A percentile compares a stretch with the other conserved stretches of the same genome.
Conservation (phyloP, 2,113 vertebrate genomes). For the Chelonoidis abingdonii region DNA sequence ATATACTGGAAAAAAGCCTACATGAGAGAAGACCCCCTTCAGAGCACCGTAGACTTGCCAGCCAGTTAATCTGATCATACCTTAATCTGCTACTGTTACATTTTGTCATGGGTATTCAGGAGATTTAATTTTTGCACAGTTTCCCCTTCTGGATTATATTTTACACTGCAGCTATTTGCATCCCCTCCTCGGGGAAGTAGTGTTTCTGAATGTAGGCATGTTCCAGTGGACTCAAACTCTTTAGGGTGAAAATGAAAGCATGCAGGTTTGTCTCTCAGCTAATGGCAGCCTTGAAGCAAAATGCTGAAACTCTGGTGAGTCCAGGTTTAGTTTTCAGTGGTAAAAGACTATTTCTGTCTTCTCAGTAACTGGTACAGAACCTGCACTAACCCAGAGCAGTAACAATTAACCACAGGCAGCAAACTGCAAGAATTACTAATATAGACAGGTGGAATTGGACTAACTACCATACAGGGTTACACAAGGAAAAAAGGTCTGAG, state of each 20-base stretch:
- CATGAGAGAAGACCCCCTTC: background rate
- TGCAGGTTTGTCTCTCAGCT: conserved; percentile 4
- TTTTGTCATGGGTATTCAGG: background rate
- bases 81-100: conserved; percentile 37
- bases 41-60: background rate
- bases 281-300: background rate
- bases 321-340: conserved; percentile 9
- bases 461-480: conserved; percentile 45
- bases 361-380: background rate
- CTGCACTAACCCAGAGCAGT: conserved; percentile 24
- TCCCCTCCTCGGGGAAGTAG: background rate
- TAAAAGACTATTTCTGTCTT: conserved; percentile 30
- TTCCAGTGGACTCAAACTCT: background rate
- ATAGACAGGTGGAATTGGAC: conserved; percentile 40
- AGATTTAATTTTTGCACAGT: background rate
- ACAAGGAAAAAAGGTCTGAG: background rate
- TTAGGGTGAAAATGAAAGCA: background rate
- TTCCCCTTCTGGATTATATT: background rate
- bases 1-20: background rate
- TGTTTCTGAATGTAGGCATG: background rate
- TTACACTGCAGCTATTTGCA: background rate
- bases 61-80: conserved; percentile 25
- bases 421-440: conserved; percentile 23
- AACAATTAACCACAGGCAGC: conserved; percentile 54
- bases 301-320: background rate